Evolutionary conservation across 1,140 invertebrate genomes (phyloP), one percentile per base, ranked within the genome.

Genomic region (Drosophila busckii): DNA sequence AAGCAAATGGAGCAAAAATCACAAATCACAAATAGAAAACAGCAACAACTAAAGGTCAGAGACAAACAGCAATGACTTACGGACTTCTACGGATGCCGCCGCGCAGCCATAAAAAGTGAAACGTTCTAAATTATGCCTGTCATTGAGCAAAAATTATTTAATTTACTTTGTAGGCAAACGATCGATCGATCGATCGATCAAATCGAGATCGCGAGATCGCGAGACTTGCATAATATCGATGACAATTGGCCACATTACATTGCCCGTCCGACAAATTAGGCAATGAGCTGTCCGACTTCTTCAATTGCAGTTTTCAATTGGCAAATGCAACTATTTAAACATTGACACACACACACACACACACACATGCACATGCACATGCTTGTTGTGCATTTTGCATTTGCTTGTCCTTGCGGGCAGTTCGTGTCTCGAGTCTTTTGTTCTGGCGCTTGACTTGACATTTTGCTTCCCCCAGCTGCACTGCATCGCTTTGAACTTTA

Each of bases 381-480:
- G 41, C 19, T 17, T 26, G 15, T 3, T 23, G 1, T 38, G 38
- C 22, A 7, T 9, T 25, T 35, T 63, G 32, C 34, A 66, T 41
- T 50, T 23, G 37, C 22, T 48, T 54, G 28, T 37, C 52, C 52
- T 62, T 61, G 58, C 16, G 15, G 46, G 49, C 41, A 48, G 73
- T 80, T 80, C 73, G 67, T 78, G 68, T 42, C 58, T 56, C 63
- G 15, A 78, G 67, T 78, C 73, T 78, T 80, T 78, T 78, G 73
- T 80, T 68, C 34, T 53, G 9, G 13, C 20, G 7, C 16, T 34
- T 34, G 2, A 12, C 37, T 62, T 42, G 35, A 56, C 42, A 56
- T 56, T 56, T 62, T 37, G 13, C 56, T 54, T 53, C 29, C 41
- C 17, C 61, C 34, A 48, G 48, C 46, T 10, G 9, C 31, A 35